Evolutionary conservation across 1,140 invertebrate species (phyloP).

Genomic region (Hypothenemus hampei): DNA sequence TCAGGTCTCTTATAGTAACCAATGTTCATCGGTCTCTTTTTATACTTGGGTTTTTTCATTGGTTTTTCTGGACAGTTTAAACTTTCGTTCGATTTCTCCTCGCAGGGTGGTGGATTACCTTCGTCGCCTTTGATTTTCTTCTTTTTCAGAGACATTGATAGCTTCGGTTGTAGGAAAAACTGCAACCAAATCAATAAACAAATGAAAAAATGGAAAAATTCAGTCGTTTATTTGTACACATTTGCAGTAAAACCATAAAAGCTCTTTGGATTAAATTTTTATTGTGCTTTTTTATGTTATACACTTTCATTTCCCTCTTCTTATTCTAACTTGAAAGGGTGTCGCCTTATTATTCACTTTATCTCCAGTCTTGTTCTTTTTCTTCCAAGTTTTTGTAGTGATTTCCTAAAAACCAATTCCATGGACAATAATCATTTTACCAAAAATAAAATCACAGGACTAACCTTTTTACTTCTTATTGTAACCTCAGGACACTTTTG

Average conservation of each 20-base stretch:
- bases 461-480: constrained; percentile 16
- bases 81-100: not conserved
- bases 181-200: not conserved
- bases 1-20: constrained; percentile 15
- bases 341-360: constrained; percentile 12
- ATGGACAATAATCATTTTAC: not conserved
- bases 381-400: constrained; percentile 19
- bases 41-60: constrained; percentile 22
- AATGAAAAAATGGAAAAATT: not conserved
- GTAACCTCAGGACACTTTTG: not conserved
- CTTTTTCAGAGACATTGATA: not conserved
- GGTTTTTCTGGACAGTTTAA: constrained; percentile 17
- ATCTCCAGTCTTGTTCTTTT: constrained; percentile 2
- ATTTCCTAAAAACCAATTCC: constrained; percentile 14
- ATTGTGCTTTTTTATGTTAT: constrained; percentile 2
- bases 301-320: too few species aligned
- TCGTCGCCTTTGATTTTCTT: constrained; percentile 14
- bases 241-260: too few species aligned
- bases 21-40: constrained; percentile 8
- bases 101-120: constrained; percentile 18
- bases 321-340: not conserved
- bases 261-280: too few species aligned
- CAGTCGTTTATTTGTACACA: not conserved
- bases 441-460: not conserved
- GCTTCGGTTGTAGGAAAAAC: not conserved